These are phyloP conservation scores for Microcebus lehilahytsara DNA, from an alignment of 2,113 vertebrate species.

Conservation along the genomic window DNA sequence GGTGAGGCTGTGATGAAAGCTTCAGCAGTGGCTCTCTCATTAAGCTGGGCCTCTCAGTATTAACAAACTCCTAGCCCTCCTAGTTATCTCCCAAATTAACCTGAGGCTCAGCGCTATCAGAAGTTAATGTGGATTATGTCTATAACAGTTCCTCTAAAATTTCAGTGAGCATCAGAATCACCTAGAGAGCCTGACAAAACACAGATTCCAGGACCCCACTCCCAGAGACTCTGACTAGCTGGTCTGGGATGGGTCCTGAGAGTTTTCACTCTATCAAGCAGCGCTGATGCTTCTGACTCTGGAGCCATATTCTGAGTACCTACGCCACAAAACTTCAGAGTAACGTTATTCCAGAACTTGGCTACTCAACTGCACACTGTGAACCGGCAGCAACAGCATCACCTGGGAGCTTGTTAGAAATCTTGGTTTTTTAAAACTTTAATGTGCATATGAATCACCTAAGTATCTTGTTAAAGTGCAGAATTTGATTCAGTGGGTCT, in stretches of 20 bases:
- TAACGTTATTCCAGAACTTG: background rate
- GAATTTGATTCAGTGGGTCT: background rate
- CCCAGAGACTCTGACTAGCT: background rate
- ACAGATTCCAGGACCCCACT: too few species aligned
- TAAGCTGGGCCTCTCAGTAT: background rate
- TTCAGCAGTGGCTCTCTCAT: background rate
- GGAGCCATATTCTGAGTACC: accelerated
- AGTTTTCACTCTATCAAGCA: background rate
- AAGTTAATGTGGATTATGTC: background rate
- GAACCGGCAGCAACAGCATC: background rate
- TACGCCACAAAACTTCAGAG: background rate
- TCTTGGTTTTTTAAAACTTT: background rate
- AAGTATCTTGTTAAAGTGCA: background rate
- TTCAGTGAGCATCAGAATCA: background rate
- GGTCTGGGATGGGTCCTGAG: background rate
- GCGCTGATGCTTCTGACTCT: accelerated
- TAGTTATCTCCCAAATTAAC: background rate
- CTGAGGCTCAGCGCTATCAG: background rate
- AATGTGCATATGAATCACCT: background rate
- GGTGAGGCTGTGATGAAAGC: background rate
- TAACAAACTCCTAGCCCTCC: too few species aligned
- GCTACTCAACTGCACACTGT: accelerated
- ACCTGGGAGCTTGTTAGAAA: background rate
- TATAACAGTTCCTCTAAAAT: background rate
- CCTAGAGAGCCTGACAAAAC: background rate